These are phyloP conservation scores for Acridotheres tristis DNA, from an alignment of 2,797 vertebrate genomes.

Conservation along the genomic window DNA sequence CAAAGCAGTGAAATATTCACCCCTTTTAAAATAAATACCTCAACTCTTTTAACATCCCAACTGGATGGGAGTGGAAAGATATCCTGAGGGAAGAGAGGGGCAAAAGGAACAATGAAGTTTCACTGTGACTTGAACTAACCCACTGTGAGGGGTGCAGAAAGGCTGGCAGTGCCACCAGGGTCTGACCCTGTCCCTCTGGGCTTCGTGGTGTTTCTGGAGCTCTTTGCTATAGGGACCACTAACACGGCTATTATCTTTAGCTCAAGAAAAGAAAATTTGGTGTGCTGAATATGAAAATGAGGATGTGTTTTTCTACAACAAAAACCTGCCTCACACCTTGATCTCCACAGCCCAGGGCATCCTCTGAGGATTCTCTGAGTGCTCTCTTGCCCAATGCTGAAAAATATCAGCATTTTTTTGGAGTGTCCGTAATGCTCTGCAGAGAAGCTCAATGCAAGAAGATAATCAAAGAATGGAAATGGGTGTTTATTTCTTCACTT, in stretches of 20 bases:
- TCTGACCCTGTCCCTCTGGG: neutral
- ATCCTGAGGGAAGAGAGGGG: neutral
- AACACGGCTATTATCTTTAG: neutral
- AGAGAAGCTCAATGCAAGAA: neutral
- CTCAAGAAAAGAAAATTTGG: rapidly evolving
- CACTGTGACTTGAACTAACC: neutral
- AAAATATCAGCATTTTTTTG: neutral
- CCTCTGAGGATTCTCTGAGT: neutral
- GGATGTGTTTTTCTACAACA: neutral
- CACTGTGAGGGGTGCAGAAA: neutral
- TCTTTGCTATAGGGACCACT: neutral
- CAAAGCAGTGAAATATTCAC: neutral
- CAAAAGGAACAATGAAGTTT: neutral
- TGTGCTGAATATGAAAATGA: neutral
- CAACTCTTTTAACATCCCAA: rapidly evolving
- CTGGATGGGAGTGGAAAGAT: neutral
- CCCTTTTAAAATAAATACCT: neutral
- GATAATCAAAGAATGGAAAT: neutral
- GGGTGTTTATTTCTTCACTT: neutral
- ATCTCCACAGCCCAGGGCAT: neutral
- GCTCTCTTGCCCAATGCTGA: neutral
- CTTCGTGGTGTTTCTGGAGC: neutral
- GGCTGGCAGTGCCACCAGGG: neutral
- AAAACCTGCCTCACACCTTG: neutral
- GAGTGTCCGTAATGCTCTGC: neutral